Evolutionary conservation across 92 coral and sea anemone species (phyloP).

Genomic region (Metridium senile): DNA sequence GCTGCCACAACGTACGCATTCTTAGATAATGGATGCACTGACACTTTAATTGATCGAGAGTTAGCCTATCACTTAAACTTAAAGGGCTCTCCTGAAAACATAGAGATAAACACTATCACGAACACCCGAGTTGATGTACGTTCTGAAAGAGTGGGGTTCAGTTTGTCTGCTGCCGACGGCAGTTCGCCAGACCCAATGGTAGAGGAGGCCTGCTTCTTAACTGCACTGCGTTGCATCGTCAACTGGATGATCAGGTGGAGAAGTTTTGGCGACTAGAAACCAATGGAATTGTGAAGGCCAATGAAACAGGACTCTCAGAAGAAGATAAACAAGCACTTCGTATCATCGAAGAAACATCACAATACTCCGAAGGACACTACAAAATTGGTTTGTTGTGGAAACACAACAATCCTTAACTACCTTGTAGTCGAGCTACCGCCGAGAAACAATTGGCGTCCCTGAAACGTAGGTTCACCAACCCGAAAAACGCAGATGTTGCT

Average conservation of each 20-base stretch:
- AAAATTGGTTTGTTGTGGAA: constrained; percentile 42
- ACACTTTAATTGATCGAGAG: constrained; percentile 47
- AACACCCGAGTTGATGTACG: constrained; percentile 30
- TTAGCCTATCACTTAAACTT: constrained; percentile 51
- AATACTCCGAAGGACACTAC: constrained; percentile 33
- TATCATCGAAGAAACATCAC: constrained; percentile 43
- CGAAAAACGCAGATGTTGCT: constrained; percentile 25
- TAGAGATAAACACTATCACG: constrained; percentile 55
- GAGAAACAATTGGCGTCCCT: constrained; percentile 32
- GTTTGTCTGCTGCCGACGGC: constrained; percentile 30
- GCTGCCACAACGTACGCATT: constrained; percentile 56
- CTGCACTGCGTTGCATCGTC: constrained; percentile 35
- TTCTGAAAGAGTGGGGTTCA: constrained; percentile 42
- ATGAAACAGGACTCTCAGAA: constrained; percentile 32
- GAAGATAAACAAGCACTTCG: constrained; percentile 46
- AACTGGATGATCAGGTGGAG: constrained; percentile 45
- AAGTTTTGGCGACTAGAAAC: constrained; percentile 60
- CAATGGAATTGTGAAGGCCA: constrained; percentile 32
- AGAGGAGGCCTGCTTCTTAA: constrained; percentile 54
- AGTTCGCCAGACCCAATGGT: constrained; percentile 32
- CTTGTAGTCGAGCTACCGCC: constrained; percentile 35
- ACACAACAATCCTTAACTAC: constrained; percentile 24
- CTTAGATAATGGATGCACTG: constrained; percentile 63
- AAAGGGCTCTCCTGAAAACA: constrained; percentile 36
- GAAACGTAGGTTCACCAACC: constrained; percentile 25